A percentile compares a stretch with the other conserved stretches of the same genome.
Evolutionary conservation across 1,140 invertebrate species (phyloP).

Genomic region (Drosophila punjabiensis): DNA sequence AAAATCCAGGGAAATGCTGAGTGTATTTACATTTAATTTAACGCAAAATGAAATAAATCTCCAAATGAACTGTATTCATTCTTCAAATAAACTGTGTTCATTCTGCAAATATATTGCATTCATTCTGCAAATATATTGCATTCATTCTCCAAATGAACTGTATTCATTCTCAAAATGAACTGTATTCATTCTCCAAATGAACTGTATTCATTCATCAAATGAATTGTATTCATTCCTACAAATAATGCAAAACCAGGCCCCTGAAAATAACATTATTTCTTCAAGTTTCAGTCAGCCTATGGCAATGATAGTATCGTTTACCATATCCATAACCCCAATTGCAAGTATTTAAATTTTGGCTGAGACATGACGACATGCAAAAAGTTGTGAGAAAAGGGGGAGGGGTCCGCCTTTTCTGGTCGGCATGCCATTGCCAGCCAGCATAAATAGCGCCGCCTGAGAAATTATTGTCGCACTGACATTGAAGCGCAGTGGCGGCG

Average conservation of each 20-base stretch:
- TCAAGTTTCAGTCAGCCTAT: neutral
- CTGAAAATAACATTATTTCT: neutral
- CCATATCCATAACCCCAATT: constrained; percentile 26
- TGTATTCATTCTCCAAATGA: neutral
- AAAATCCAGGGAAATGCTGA: too few species aligned
- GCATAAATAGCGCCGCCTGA: constrained; percentile 64
- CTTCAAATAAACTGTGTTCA: too few species aligned
- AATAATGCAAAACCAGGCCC: too few species aligned
- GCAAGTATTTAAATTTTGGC: constrained; percentile 53
- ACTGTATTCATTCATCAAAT: too few species aligned
- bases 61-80: too few species aligned
- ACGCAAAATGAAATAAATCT: too few species aligned
- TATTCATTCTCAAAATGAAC: too few species aligned
- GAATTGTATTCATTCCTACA: neutral
- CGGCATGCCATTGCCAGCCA: constrained; percentile 21
- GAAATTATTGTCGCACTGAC: constrained; percentile 81
- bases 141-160: too few species aligned
- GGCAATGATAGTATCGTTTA: constrained; percentile 3
- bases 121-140: too few species aligned
- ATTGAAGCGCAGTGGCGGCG: constrained; percentile 61
- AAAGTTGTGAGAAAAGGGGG: constrained; percentile 4
- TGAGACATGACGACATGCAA: constrained; percentile 10
- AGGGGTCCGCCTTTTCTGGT: constrained; percentile 1
- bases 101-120: too few species aligned
- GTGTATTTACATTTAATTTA: too few species aligned